Percentiles rank a stretch among this genome's conserved stretches.
These are phyloP conservation scores for Oncopeltus fasciatus DNA, from an alignment of 1,140 invertebrate genomes.

Conservation along the genomic window DNA sequence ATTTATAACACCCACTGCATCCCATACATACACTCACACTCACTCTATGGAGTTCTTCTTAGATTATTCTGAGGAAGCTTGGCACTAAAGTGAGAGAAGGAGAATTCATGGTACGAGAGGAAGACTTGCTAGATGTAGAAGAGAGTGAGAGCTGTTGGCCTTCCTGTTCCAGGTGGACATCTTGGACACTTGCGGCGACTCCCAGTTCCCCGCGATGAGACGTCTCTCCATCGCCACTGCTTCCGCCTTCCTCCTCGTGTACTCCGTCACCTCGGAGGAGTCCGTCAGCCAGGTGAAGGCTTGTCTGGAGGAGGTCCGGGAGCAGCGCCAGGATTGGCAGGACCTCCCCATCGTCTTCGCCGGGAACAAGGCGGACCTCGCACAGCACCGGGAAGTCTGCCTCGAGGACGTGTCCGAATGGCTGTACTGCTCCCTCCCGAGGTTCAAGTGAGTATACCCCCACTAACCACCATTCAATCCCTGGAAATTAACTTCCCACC, in stretches of 20 bases:
- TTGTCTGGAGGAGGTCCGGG: constrained; percentile 69
- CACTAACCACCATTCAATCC: too few species aligned
- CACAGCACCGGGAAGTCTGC: constrained; percentile 45
- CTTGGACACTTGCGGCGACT: constrained; percentile 72
- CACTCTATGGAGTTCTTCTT: too few species aligned
- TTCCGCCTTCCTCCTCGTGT: constrained; percentile 78
- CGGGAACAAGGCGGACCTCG: constrained; percentile 68
- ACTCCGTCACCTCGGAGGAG: constrained; percentile 58
- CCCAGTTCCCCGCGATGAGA: constrained; percentile 77
- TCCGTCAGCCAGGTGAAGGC: constrained; percentile 61
- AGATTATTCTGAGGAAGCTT: too few species aligned
- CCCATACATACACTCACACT: too few species aligned
- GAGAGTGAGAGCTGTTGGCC: too few species aligned
- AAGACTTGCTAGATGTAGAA: too few species aligned
- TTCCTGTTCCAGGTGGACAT: constrained; percentile 53
- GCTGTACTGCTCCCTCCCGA: constrained; percentile 60
- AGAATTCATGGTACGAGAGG: too few species aligned
- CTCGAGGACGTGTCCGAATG: constrained; percentile 67
- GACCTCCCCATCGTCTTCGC: constrained; percentile 75
- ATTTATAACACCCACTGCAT: too few species aligned
- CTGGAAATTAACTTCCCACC: too few species aligned
- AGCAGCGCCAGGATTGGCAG: constrained; percentile 60
- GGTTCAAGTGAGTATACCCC: constrained; percentile 42
- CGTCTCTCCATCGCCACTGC: constrained; percentile 76
- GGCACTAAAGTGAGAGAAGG: too few species aligned